Evolutionary conservation across 92 coral and sea anemone genomes (phyloP), one percentile per base, ranked within the genome.

Genomic region (Muricea muricata): DNA sequence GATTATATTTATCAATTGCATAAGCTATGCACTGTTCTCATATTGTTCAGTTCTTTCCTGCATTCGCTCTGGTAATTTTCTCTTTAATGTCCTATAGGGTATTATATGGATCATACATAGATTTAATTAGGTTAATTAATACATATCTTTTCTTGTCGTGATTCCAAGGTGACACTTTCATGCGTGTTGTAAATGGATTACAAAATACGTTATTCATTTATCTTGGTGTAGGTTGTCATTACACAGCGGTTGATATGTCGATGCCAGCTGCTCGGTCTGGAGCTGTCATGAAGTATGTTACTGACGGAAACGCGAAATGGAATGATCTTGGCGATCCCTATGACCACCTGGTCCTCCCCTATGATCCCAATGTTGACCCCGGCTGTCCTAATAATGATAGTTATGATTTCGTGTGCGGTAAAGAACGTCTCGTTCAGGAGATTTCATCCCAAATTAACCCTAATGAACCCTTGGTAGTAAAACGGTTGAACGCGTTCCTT

Each of bases 281-380:
- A 70, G 76, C 76, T 9, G 76, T 70, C 76, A 70, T 70, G 76
- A 70, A 70, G 26, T 70, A 35, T 28, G 76, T 70, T 42, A 70
- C 76, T 4, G 76, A 18, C 26, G 76, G 76, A 70, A 70, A 70
- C 21, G 76, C 76, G 1, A 70, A 70, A 39, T 70, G 76, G 76
- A 70, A 70, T 70, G 76, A 70, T 70, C 26, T 70, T 4, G 76
- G 76, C 39, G 76, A 70, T 70, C 76, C 76, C 33, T 70, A 70
- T 70, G 76, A 70, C 26, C 76, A 70, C 76, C 76, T 70, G 4
- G 76, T 70, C 24, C 76, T 70, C 55, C 76, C 76, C 14, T 35
- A 70, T 70, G 76, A 70, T 39, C 76, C 76, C 30, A 70, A 70
- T 24, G 76, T 70, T 12, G 76, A 70, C 54, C 76, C 76, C 23